Base-by-base conservation (phyloP, 2,113 vertebrate species). In the Petrocephalus microphthalmus region DNA sequence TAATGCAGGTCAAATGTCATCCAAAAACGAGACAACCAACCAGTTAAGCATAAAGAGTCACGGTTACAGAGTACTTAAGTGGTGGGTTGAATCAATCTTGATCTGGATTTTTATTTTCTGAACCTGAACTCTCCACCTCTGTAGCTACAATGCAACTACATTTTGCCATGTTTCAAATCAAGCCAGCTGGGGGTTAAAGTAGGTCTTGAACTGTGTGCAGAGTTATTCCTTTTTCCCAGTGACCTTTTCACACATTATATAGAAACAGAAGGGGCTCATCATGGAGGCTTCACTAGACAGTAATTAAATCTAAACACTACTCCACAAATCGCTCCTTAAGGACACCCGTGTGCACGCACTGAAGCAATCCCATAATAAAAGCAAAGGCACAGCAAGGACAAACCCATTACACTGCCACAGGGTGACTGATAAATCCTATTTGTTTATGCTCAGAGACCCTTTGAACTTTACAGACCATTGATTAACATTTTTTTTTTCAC, bases 361-460 rank as follows among this genome's bases (percentile, higher is more conserved):
- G 84, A 85, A 85, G n/a, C 52, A 85, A 33, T 54, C 49, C 13
- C 84, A 54, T 47, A 85, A 85, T 53, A 56, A 78, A 78, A 19
- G 33, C 71, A 78, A 78, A 37, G 33, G 52, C 51, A 54, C 11
- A 19, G 29, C 49, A 85, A 85, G 52, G 37, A 81, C 42, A 81
- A 81, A 19, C 74, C 74, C 74, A 81, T 81, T 81, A 83, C 45
- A 49, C 20, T 83, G 20, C 81, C 45, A n/a, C 81, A n/a, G 81
- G 37, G 81, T 20, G 47, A 83, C 5, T 42, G 81, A 47, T 53
- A 33, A 85, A 85, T 85, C 51, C 84, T 33, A 29, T 85, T 85
- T 33, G 11, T 85, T 15, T 33, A 54, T 15, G 84, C 25, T 54
- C 15, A 10, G 25, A 53, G 13, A 25, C n/a, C 52, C 52, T 85